Conservation (phyloP, 37 sponge, comb jelly and placozoan species). For the Tethya wilhelma region DNA sequence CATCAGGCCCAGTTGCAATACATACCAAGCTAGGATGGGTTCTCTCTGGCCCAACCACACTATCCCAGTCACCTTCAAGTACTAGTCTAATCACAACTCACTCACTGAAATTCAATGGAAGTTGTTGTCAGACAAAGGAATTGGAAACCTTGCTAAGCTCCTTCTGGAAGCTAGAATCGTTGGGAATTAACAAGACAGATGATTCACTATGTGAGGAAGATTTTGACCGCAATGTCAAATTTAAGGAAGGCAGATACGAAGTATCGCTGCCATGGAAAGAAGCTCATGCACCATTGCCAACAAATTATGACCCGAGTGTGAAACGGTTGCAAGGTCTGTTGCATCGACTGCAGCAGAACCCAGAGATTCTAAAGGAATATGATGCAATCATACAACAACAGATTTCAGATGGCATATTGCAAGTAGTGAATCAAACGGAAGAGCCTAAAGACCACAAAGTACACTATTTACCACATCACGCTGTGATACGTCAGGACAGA, state of each 20-base stretch:
- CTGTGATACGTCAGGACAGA: constrained; percentile 24
- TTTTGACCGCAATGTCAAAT: too few relatives aligned
- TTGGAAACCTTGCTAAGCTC: too few relatives aligned
- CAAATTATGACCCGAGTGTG: constrained; percentile 11
- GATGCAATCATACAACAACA: constrained; percentile 33
- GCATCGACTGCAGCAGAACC: too few relatives aligned
- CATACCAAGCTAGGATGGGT: constrained; percentile 30
- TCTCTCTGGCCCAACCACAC: constrained; percentile 22
- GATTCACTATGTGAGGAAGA: constrained; percentile 40
- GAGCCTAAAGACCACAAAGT: neutral
- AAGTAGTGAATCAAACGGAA: constrained; percentile 2
- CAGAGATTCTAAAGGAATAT: constrained; percentile 33
- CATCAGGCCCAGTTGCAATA: constrained; percentile 14
- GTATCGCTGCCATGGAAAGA: too few relatives aligned
- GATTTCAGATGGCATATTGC: constrained; percentile 14
- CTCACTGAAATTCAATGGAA: neutral
- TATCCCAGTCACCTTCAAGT: too few relatives aligned
- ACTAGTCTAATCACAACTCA: neutral
- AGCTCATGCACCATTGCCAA: too few relatives aligned
- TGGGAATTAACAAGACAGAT: constrained; percentile 5
- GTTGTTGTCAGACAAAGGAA: too few relatives aligned
- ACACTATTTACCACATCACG: constrained; percentile 24
- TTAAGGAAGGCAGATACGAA: too few relatives aligned
- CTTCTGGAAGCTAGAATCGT: too few relatives aligned
- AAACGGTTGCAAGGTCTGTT: constrained; percentile 15